Conservation (phyloP, 1,140 invertebrate species). For the Pissodes strobi region DNA sequence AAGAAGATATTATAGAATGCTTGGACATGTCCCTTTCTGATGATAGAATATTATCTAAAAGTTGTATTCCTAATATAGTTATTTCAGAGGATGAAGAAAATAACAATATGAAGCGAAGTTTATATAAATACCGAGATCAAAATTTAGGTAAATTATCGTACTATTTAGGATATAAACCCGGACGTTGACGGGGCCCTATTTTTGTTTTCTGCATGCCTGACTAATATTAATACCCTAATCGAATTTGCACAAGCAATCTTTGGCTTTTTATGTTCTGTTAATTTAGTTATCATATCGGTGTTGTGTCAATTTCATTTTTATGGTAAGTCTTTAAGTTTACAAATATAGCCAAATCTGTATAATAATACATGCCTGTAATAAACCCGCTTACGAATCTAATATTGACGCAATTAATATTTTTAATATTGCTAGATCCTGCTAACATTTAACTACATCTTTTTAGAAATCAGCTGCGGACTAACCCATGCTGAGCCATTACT, state of each 20-base stretch:
- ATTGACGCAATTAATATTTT: no score
- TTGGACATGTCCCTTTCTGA: slow-evolving; percentile 13
- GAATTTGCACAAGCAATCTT: slow-evolving; percentile 49
- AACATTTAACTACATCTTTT: slow-evolving; percentile 56
- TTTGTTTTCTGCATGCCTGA: slow-evolving; percentile 27
- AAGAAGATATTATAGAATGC: slow-evolving; percentile 35
- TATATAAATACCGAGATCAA: background rate
- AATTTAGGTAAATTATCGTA: slow-evolving; percentile 42
- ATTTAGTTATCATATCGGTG: slow-evolving; percentile 32
- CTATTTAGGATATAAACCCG: slow-evolving; percentile 29
- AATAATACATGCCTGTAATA: slow-evolving; percentile 28
- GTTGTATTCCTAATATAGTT: slow-evolving; percentile 22
- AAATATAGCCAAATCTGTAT: background rate
- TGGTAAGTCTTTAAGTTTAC: slow-evolving; percentile 39
- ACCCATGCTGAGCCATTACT: slow-evolving; percentile 46
- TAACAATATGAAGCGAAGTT: slow-evolving; percentile 17
- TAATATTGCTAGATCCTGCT: slow-evolving; percentile 53
- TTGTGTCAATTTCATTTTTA: slow-evolving; percentile 32
- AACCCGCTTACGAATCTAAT: slow-evolving; percentile 18
- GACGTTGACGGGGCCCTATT: slow-evolving; percentile 48
- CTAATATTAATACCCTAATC: slow-evolving; percentile 5
- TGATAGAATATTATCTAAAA: slow-evolving; percentile 14
- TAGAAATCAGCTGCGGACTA: slow-evolving; percentile 55
- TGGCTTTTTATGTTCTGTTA: slow-evolving; percentile 44
- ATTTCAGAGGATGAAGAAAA: slow-evolving; percentile 27